Percentiles rank a stretch among this genome's conserved stretches.
These are phyloP conservation scores for Pristionchus japonicus DNA, from an alignment of 2,888 invertebrate genomes.

Conservation along the genomic window DNA sequence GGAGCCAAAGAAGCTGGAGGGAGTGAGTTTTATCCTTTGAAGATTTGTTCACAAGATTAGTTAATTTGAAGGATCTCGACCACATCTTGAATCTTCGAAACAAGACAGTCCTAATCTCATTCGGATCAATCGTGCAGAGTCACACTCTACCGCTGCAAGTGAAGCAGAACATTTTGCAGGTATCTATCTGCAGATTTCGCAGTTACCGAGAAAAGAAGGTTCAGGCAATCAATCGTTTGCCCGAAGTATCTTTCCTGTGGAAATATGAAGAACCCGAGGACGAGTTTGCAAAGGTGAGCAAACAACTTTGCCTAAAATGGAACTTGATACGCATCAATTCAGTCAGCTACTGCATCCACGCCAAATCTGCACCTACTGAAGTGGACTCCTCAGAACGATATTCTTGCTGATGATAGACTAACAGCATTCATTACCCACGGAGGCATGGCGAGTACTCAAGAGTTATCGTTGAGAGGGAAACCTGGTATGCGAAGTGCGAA, in stretches of 20 bases:
- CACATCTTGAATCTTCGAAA: not conserved
- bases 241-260: constrained; percentile 17
- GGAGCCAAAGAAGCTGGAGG: constrained; percentile 3
- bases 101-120: not conserved
- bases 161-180: not conserved
- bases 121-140: not conserved
- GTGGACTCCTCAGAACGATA: constrained; percentile 31
- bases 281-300: not conserved
- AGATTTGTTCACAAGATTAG: not conserved
- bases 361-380: not conserved
- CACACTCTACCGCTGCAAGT: not conserved
- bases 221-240: not conserved
- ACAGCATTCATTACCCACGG: constrained; percentile 33
- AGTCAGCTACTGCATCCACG: not conserved
- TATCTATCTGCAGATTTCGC: not conserved
- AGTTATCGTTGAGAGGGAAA: constrained; percentile 1
- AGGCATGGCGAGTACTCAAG: constrained; percentile 33
- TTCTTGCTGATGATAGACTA: not conserved
- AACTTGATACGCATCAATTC: not conserved
- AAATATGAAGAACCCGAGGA: constrained; percentile 26
- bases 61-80: not conserved
- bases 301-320: not conserved
- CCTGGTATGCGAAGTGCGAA: not conserved
- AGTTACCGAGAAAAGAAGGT: not conserved
- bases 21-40: not conserved